phyloP scores from a whole-genome alignment of 2,113 vertebrate genomes.

The Mus pahari region DNA sequence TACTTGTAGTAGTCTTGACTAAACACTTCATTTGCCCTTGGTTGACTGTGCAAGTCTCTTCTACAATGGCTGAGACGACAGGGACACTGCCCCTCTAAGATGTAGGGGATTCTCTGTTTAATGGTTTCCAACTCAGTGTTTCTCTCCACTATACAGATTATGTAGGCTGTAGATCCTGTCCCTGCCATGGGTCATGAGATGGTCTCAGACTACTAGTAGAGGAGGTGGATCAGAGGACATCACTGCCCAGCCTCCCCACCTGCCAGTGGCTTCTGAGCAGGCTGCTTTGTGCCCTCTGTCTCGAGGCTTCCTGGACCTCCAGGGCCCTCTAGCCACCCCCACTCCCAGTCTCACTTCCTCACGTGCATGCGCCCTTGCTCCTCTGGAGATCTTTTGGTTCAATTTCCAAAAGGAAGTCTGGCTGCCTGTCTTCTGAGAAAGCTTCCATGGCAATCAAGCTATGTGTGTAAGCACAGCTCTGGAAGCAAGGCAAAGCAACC shows the following conservation, averaged over 20 bases:
- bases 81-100: not conserved
- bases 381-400: not conserved
- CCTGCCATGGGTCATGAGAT: no score
- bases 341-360: not conserved
- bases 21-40: not conserved
- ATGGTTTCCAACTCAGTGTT: not conserved
- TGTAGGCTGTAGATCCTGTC: not conserved
- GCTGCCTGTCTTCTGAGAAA: not conserved
- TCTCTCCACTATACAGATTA: not conserved
- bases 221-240: not conserved
- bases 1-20: not conserved
- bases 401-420: not conserved
- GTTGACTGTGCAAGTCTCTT: not conserved
- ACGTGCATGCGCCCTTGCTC: not conserved
- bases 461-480: not conserved
- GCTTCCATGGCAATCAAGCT: not conserved
- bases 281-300: no score
- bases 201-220: fast-evolving
- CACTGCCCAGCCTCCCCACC: not conserved
- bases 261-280: not conserved
- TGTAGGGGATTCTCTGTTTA: not conserved
- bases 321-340: not conserved
- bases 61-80: not conserved
- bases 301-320: not conserved
- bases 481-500: not conserved